These are phyloP conservation scores for Solenopsis fugax DNA, from an alignment of 1,140 invertebrate genomes.

Conservation along the genomic window DNA sequence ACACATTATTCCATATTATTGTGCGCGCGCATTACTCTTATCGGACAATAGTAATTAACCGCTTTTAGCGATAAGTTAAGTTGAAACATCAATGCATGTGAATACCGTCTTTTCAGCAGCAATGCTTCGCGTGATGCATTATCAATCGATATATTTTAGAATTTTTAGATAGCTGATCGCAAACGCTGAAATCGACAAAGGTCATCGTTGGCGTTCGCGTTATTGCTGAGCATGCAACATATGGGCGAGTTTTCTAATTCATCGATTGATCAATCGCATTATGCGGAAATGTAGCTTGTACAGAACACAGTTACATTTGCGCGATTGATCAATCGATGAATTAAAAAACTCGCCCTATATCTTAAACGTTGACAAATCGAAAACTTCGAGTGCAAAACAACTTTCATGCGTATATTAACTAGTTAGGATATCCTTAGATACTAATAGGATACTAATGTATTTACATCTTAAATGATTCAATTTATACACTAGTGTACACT, in stretches of 20 bases:
- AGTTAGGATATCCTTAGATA: not conserved
- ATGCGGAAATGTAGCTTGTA: no score
- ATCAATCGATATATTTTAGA: not conserved
- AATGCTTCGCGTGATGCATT: not conserved
- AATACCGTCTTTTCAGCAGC: not conserved
- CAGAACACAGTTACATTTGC: no score
- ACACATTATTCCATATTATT: not conserved
- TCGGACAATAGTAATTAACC: not conserved
- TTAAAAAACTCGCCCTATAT: no score
- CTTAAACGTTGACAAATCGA: no score
- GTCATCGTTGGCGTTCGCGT: not conserved
- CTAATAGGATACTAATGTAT: not conserved
- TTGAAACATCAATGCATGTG: not conserved
- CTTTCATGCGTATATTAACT: not conserved
- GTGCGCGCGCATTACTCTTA: not conserved
- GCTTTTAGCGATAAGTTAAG: not conserved
- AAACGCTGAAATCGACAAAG: not conserved
- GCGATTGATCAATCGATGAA: no score
- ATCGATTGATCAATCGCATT: no score
- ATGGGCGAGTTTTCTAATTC: no score
- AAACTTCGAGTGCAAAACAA: not conserved
- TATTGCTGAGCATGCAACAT: not conserved
- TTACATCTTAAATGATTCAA: not conserved
- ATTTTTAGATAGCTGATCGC: not conserved
- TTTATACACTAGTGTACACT: not conserved